These are phyloP conservation scores for Busseola fusca DNA, from an alignment of 2,888 invertebrate genomes.

Conservation along the genomic window DNA sequence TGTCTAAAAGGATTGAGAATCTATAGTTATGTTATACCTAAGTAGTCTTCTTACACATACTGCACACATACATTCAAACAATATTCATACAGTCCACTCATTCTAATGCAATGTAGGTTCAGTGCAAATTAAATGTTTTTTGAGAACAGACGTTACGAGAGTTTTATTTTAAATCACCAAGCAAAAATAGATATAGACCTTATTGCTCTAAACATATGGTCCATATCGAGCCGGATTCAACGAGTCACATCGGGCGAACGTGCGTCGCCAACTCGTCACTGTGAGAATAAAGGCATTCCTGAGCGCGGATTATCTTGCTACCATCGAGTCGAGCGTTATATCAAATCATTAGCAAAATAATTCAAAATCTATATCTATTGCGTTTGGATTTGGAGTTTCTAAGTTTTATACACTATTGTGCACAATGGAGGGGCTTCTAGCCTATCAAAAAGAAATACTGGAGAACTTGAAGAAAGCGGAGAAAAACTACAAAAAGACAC, in stretches of 20 bases:
- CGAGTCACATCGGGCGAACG: neutral
- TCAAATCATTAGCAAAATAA: neutral
- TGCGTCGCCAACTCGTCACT: neutral
- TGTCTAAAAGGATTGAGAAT: too few relatives aligned
- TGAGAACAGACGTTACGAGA: too few relatives aligned
- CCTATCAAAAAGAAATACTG: constrained; percentile 6
- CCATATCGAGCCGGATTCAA: constrained; percentile 2
- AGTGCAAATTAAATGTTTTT: too few relatives aligned
- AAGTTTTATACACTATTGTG: neutral
- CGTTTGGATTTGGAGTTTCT: neutral
- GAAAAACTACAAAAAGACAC: neutral
- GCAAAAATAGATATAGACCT: too few relatives aligned
- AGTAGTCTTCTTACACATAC: too few relatives aligned
- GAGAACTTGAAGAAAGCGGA: neutral
- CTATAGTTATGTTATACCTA: too few relatives aligned
- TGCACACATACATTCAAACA: too few relatives aligned
- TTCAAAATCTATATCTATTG: neutral
- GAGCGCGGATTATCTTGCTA: neutral
- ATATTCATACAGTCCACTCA: too few relatives aligned
- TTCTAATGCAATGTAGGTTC: too few relatives aligned
- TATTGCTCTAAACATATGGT: neutral
- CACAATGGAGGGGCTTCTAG: neutral
- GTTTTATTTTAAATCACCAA: too few relatives aligned
- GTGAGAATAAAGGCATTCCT: constrained; percentile 4
- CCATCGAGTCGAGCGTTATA: neutral